These are phyloP conservation scores for Pocillopora verrucosa DNA, from an alignment of 64 coral and sea anemone genomes.

Conservation along the genomic window DNA sequence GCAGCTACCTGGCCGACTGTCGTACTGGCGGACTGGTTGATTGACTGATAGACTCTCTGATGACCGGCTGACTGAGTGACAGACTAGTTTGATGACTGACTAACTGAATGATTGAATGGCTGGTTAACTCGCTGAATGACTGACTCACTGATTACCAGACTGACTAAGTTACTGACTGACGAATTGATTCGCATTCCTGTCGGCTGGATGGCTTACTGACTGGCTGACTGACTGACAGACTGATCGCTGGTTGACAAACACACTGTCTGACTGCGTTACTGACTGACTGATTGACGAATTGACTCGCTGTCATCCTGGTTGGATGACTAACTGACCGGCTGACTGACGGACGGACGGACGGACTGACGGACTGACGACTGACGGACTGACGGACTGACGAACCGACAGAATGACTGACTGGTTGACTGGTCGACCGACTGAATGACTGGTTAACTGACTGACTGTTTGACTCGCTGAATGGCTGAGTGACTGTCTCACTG, in stretches of 20 bases:
- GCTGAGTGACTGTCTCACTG: no score
- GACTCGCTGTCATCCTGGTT: no score
- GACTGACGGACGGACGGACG: no score
- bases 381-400: no score
- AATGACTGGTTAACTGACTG: background rate
- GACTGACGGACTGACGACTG: no score
- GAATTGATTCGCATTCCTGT: background rate
- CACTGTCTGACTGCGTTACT: background rate
- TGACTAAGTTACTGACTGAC: background rate
- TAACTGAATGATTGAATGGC: background rate
- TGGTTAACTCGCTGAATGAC: background rate
- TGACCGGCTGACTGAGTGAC: no score
- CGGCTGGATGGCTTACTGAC: background rate
- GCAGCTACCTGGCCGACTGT: background rate
- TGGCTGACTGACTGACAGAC: background rate
- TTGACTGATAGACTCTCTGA: background rate
- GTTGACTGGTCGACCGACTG: background rate
- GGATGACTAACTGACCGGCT: no score
- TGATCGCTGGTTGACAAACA: background rate
- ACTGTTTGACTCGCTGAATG: background rate
- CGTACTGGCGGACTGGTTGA: background rate
- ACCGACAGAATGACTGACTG: background rate
- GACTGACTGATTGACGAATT: no score
- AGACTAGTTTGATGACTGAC: no score
- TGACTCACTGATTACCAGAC: background rate